A percentile compares a stretch with the other conserved stretches of the same genome.
phyloP scores from a whole-genome alignment of 92 coral and sea anemone species.

The Pocillopora meandrina region DNA sequence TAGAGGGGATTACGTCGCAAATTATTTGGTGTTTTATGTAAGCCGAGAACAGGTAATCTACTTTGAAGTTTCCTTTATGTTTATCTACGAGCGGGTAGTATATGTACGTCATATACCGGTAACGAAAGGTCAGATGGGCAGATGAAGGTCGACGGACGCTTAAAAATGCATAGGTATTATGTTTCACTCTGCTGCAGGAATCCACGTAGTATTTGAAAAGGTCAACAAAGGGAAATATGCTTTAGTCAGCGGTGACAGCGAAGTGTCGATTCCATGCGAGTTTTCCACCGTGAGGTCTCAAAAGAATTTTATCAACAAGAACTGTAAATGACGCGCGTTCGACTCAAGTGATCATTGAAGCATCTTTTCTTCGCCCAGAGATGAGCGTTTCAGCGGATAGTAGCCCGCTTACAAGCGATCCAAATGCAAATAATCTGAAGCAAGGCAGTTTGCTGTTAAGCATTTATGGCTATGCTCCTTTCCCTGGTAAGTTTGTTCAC shows the following conservation, averaged over 20 bases:
- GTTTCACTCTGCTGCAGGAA: conserved; percentile 8
- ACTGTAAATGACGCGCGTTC: neutral
- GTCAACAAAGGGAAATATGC: conserved; percentile 31
- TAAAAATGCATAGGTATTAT: neutral
- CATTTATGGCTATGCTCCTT: conserved; percentile 36
- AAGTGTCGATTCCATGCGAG: conserved; percentile 11
- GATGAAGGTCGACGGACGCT: neutral
- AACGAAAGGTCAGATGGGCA: neutral
- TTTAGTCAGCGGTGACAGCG: conserved; percentile 29
- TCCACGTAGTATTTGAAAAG: conserved; percentile 5
- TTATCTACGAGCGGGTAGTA: neutral
- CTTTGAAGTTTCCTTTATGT: neutral
- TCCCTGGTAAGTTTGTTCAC: conserved; percentile 17
- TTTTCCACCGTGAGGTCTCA: neutral
- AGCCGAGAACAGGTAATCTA: neutral
- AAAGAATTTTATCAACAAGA: conserved; percentile 5
- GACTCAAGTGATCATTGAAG: neutral
- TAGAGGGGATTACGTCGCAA: neutral
- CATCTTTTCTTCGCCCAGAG: neutral
- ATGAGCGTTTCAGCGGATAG: conserved; percentile 8
- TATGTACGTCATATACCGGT: neutral
- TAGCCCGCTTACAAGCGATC: neutral
- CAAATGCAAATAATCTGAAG: neutral
- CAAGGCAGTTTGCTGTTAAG: conserved; percentile 34
- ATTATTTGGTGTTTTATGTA: neutral